phyloP scores from a whole-genome alignment of 2,888 invertebrate species.

The Conomelus anceps region DNA sequence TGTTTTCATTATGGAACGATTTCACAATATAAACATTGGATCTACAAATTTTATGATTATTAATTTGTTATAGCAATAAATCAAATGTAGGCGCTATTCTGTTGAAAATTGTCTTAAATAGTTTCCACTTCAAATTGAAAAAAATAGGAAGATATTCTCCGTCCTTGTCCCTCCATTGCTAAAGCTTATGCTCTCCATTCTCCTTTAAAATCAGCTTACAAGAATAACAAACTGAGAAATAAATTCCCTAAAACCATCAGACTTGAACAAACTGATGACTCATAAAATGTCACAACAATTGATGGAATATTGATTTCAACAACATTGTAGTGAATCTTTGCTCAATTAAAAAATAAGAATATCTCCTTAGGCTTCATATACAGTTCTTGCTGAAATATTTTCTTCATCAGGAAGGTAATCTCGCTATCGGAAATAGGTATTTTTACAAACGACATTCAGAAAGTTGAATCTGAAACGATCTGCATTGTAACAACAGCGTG shows the following conservation, averaged over 20 bases:
- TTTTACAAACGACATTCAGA: background rate
- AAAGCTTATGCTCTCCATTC: background rate
- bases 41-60: no score
- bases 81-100: no score
- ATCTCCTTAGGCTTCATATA: background rate
- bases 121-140: no score
- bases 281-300: background rate
- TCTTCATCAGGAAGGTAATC: background rate
- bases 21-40: no score
- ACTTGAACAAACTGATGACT: no score
- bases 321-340: background rate
- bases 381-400: background rate
- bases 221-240: background rate
- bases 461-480: background rate
- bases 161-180: no score
- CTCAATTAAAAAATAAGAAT: background rate
- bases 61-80: no score
- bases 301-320: background rate
- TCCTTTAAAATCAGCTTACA: background rate
- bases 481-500: background rate
- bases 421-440: background rate
- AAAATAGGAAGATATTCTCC: no score
- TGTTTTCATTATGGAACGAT: no score
- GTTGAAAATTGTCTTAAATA: no score
- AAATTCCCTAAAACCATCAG: background rate